phyloP scores from a whole-genome alignment of 2,113 vertebrate species.

The Peucedramus taeniatus region DNA sequence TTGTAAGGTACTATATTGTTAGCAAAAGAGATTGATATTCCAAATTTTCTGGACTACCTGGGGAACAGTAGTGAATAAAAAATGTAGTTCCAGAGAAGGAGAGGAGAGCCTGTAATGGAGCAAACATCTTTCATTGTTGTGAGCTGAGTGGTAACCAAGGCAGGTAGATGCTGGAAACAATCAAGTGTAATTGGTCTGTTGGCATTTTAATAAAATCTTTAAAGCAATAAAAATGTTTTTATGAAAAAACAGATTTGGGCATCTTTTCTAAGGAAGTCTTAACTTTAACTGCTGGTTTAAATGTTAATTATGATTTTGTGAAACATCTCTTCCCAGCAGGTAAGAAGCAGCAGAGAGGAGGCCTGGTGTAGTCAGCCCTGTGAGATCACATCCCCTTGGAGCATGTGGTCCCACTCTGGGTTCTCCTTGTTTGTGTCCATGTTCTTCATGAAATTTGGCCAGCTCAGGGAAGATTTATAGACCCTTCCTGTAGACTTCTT shows the following conservation, averaged over 20 bases:
- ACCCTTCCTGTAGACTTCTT: not conserved
- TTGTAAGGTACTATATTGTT: not conserved
- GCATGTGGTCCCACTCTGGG: not conserved
- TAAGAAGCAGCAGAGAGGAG: not conserved
- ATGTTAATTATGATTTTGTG: conserved; percentile 1
- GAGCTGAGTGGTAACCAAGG: not conserved
- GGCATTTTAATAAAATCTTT: conserved; percentile 53
- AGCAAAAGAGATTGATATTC: not conserved
- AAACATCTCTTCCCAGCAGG: not conserved
- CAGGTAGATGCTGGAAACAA: conserved; percentile 37
- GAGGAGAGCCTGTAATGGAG: not conserved
- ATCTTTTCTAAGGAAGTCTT: not conserved
- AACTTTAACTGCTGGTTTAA: not conserved
- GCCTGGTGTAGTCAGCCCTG: not conserved
- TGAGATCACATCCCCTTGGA: not conserved
- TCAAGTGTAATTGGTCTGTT: conserved; percentile 14
- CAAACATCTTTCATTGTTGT: not conserved
- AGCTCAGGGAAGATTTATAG: not conserved
- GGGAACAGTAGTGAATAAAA: not conserved
- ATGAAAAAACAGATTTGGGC: conserved; percentile 35
- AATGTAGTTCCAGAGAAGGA: not conserved
- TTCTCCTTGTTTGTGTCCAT: not conserved
- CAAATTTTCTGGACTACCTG: not conserved
- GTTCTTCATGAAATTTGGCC: not conserved
- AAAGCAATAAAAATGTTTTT: conserved; percentile 54